A percentile compares a stretch with the other conserved stretches of the same genome.
Evolutionary conservation across 37 sponge, comb jelly and placozoan species (phyloP).

Genomic region (Aplysina aerophoba): DNA sequence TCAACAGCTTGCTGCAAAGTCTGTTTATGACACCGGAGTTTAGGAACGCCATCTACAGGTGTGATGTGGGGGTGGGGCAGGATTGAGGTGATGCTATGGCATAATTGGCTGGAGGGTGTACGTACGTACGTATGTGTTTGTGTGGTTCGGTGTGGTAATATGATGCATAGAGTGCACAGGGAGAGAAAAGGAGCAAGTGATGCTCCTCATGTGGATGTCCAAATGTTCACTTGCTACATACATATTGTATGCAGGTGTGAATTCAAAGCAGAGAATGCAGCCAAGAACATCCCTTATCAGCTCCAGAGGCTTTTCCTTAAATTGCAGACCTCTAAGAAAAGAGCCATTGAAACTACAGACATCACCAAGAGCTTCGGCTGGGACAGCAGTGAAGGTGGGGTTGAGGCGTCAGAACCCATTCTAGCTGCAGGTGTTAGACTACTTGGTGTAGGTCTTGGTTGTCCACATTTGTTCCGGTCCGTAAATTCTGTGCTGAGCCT

Average conservation of each 20-base stretch:
- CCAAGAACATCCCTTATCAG: slow-evolving; percentile 88
- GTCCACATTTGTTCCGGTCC: too few species aligned
- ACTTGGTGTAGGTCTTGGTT: too few species aligned
- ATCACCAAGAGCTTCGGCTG: slow-evolving; percentile 96
- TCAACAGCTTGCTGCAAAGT: slow-evolving; percentile 92
- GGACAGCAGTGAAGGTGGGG: slow-evolving; percentile 90
- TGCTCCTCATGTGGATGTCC: too few species aligned
- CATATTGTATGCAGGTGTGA: slow-evolving; percentile 1
- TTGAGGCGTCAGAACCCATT: too few species aligned
- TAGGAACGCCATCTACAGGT: slow-evolving; percentile 90
- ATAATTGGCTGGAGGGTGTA: too few species aligned
- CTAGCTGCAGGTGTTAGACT: too few species aligned
- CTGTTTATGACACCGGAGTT: slow-evolving; percentile 98
- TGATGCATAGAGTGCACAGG: not conserved
- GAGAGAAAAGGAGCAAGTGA: too few species aligned
- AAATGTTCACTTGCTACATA: not conserved
- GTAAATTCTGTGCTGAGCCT: too few species aligned
- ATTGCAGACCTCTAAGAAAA: slow-evolving; percentile 80
- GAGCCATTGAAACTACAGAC: slow-evolving; percentile 95
- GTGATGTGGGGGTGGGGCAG: not conserved
- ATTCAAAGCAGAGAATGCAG: slow-evolving; percentile 37
- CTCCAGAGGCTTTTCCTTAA: slow-evolving; percentile 87
- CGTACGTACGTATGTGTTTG: too few species aligned
- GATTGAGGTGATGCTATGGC: too few species aligned
- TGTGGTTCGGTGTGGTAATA: too few species aligned